Percentiles rank a stretch among this genome's conserved stretches.
Evolutionary conservation across 2,888 invertebrate species (phyloP).

Genomic region (Linyphia triangularis): DNA sequence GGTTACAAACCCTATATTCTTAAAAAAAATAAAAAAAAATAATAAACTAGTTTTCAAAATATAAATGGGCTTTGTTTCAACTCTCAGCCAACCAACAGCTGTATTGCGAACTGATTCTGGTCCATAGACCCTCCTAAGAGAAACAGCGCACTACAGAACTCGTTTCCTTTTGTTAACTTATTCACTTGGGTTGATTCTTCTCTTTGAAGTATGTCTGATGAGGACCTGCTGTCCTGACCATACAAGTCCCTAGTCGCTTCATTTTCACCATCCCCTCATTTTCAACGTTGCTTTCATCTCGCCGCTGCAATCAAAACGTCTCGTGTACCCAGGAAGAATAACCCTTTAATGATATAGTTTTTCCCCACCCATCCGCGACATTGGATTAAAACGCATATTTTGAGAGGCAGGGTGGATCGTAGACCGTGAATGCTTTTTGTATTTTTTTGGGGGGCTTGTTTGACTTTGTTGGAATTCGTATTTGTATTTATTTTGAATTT

Average conservation of each 20-base stretch:
- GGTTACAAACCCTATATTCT: too few species aligned
- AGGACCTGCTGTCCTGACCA: not conserved
- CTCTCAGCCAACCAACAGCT: not conserved
- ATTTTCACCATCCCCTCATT: slow-evolving; percentile 36
- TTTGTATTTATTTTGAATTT: too few species aligned
- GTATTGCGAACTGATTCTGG: not conserved
- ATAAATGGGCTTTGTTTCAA: not conserved
- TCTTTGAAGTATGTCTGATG: slow-evolving; percentile 43
- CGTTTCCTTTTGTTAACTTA: slow-evolving; percentile 20
- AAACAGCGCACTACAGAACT: not conserved
- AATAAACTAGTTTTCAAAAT: too few species aligned
- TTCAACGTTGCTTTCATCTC: slow-evolving; percentile 44
- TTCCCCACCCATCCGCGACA: not conserved
- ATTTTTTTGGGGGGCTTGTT: not conserved
- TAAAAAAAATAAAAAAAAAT: too few species aligned
- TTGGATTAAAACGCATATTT: slow-evolving; percentile 19
- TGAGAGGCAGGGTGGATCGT: not conserved
- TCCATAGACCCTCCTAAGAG: not conserved
- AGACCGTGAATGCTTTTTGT: not conserved
- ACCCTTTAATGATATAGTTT: slow-evolving; percentile 37
- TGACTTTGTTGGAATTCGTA: too few species aligned
- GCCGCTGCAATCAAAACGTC: slow-evolving; percentile 47
- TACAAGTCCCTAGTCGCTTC: not conserved
- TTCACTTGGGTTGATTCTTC: slow-evolving; percentile 54
- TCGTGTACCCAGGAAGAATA: slow-evolving; percentile 26